Base-by-base conservation (phyloP, 1,140 invertebrate genomes). In the Zaprionus vittiger region DNA sequence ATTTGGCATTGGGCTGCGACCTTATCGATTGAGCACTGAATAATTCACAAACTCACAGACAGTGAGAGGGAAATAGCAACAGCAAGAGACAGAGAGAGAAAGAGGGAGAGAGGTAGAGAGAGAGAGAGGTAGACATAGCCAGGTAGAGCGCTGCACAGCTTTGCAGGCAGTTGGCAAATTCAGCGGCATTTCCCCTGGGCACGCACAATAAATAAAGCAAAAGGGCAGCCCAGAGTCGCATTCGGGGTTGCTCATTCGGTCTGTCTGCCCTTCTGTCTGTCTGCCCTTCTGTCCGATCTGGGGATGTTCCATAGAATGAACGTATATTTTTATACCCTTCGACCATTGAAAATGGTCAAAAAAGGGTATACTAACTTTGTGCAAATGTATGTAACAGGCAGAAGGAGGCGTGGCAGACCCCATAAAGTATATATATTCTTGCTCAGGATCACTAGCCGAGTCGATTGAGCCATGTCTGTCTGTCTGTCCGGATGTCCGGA, bases 21-120 rank as follows among this genome's bases (percentile, higher is more conserved):
- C 70, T 61, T 77, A 89, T 87, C 84, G 84, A 87, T 87, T 78
- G 71, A 57, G 38, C 62, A 55, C 84, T 87, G 84, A 89, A 87
- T 87, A 76, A 87, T 87, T 87, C 81, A 87, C 83, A 47, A 20
- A 47, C 41, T 47, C 41, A 47, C 41, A 17, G 41, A 17, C 26
- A 15, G 15, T 3, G n/a, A 52, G 61, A 31, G 24, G 9, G 14
- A 11, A 11, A 34, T 2, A 14, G 22, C 31, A 34, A 34, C 9
- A 54, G 22, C 12, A 5, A 54, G 3, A 26, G 49, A 11, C 1
- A 24, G 9, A 15, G 22, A 17, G 28, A n/a, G 55, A 56, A 2
- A 9, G 6, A n/a, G 38, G 1, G 5, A n/a, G 5, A 6, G 5
- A n/a, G 38, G 6, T 1, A 31, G 11, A 20, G 62, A 22, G 17